Evolutionary conservation across 2,113 vertebrate genomes (phyloP), one percentile per base, ranked within the genome.

Genomic region (Scomber colias): DNA sequence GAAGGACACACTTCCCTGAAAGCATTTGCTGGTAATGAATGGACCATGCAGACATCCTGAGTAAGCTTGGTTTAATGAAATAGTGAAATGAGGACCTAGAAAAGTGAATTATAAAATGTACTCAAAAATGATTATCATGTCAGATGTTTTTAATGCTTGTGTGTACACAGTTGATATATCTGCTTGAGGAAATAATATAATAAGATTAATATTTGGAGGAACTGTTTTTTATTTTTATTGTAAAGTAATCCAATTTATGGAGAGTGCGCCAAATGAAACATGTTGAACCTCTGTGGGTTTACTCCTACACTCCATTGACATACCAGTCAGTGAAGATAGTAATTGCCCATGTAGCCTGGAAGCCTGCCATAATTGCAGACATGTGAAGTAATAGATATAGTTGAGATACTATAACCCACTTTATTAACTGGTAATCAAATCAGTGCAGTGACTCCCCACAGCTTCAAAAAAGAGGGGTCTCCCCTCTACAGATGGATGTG

Each of bases 1-100:
- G 71, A 60, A 60, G 16, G 11, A 65, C 35, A 69, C 16, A 65
- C 54, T 67, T 81, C 30, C 44, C 55, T 9, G 17, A 61, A 77
- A 71, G 24, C 68, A 55, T 84, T 86, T 74, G 30, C 75, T 67
- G 48, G 76, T 48, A 85, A 81, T 88, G 54, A 63, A 86, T 21
- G 12, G 30, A 71, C 71, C 61, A 35, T 19, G 45, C 50, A 53
- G 16, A 51, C 12, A 44, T 35, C 21, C 30, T 16, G 3, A n/a
- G 31, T 70, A 83, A 88, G 53, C 55, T 79, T 59, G 48, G 56
- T 51, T 79, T 82, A 72, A 84, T 87, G 75, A 67, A 82, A 50
- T 30, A 17, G 24, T 3, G 11, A 75, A 79, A 35, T 7, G 35
- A 35, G 35, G 49, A 48, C 27, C 9, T 4, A 1, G 49, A 0